These are phyloP conservation scores for Congeria kusceri DNA, from an alignment of 2,888 invertebrate genomes.

Conservation along the genomic window DNA sequence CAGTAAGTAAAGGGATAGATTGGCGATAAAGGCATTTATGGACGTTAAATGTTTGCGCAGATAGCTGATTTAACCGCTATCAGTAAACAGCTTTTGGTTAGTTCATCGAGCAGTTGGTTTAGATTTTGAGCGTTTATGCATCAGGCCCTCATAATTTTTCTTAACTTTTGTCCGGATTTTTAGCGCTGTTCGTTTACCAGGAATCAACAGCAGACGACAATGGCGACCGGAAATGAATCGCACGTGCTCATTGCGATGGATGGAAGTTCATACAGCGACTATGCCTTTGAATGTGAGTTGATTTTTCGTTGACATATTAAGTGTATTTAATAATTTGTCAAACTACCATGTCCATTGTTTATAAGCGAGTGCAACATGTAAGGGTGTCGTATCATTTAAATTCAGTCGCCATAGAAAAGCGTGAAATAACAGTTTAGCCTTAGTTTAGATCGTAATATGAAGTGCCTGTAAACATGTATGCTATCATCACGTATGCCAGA, in stretches of 20 bases:
- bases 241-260: slow-evolving; percentile 76
- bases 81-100: slow-evolving; percentile 9
- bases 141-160: too few species aligned
- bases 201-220: background rate
- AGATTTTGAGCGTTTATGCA: background rate
- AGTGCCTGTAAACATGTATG: too few species aligned
- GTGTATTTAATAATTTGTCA: too few species aligned
- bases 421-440: too few species aligned
- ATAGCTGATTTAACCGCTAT: slow-evolving; percentile 18
- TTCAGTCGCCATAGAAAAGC: too few species aligned
- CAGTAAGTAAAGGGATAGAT: too few species aligned
- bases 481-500: too few species aligned
- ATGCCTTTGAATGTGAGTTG: slow-evolving; percentile 77
- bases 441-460: too few species aligned
- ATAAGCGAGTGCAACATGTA: too few species aligned
- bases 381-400: too few species aligned
- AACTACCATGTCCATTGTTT: too few species aligned
- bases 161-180: background rate
- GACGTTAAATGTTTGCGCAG: slow-evolving; percentile 27
- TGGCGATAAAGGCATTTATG: background rate
- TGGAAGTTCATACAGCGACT: slow-evolving; percentile 72
- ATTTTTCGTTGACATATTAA: too few species aligned
- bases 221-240: slow-evolving; percentile 47
- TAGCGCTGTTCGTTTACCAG: background rate
- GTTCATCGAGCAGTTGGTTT: background rate